Evolutionary conservation across 1,140 invertebrate species (phyloP), one percentile per base, ranked within the genome.

Genomic region (Scylla paramamosain): DNA sequence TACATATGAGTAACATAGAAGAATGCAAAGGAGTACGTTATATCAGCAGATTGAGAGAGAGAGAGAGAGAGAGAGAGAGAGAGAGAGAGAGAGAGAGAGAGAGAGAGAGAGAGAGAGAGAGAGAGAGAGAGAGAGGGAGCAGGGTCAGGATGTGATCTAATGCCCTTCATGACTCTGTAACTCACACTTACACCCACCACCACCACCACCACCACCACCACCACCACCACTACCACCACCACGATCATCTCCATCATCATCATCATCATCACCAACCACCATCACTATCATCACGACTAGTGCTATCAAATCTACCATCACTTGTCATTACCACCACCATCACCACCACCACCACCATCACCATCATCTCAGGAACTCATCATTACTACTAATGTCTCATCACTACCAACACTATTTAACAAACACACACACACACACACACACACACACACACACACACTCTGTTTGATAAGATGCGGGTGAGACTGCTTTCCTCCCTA

Each of bases 401-500:
- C 52, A 59, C 16, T 8, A 59, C 16, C 10, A 12, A 0, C 10
- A 59, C 52, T 59, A 59, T 59, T 4, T 59, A 16, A 88, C 86
- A 88, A 10, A 88, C 86, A 88, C 86, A 88, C 86, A 88, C 86
- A 88, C 86, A 88, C 86, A 88, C 86, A 88, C 86, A 88, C 86
- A 88, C 86, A 88, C 86, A 88, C 86, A 88, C 86, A 88, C 86
- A 88, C 86, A 88, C 86, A 88, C 86, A 88, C 86, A 88, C 86
- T 39, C 86, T 39, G 3, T 59, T 59, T 59, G 52, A 46, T 20
- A 32, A 46, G 86, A 88, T 39, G 31, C 31, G 45, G 86, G 45
- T 39, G 31, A 32, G 45, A 46, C 7, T 16, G 28, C 45, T 91
- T 48, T 48, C 89, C 86, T 88, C 86, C 2, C 31, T 1, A 7